phyloP scores from a whole-genome alignment of 2,113 vertebrate genomes.

The Recurvirostra avosetta region DNA sequence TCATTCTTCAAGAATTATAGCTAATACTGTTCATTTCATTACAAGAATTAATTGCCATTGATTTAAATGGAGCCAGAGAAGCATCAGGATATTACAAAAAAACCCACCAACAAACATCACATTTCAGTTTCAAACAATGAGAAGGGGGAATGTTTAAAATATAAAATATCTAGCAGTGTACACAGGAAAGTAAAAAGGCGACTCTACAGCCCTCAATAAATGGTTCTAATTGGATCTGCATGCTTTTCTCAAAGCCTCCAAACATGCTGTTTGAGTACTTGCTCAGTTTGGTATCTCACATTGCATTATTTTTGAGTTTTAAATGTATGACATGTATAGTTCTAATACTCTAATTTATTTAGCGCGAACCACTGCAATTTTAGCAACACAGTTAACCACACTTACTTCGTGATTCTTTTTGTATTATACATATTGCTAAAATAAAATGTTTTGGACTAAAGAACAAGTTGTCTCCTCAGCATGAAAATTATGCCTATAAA shows the following conservation, averaged over 20 bases:
- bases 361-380: neutral
- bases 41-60: neutral
- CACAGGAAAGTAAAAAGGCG: neutral
- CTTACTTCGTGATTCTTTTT: neutral
- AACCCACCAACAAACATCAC: neutral
- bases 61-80: neutral
- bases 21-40: neutral
- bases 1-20: neutral
- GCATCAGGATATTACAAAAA: neutral
- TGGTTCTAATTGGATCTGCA: neutral
- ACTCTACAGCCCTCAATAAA: neutral
- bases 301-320: neutral
- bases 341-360: conserved; percentile 47
- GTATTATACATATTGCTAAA: neutral
- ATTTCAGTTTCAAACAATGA: neutral
- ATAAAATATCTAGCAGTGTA: neutral
- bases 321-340: neutral
- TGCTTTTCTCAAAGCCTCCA: neutral
- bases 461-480: neutral
- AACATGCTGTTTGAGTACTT: neutral
- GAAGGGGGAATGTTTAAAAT: neutral
- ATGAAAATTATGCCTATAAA: neutral
- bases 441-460: neutral
- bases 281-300: neutral
- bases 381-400: neutral